Conservation (phyloP, 2,797 vertebrate species). For the Peromyscus eremicus region DNA sequence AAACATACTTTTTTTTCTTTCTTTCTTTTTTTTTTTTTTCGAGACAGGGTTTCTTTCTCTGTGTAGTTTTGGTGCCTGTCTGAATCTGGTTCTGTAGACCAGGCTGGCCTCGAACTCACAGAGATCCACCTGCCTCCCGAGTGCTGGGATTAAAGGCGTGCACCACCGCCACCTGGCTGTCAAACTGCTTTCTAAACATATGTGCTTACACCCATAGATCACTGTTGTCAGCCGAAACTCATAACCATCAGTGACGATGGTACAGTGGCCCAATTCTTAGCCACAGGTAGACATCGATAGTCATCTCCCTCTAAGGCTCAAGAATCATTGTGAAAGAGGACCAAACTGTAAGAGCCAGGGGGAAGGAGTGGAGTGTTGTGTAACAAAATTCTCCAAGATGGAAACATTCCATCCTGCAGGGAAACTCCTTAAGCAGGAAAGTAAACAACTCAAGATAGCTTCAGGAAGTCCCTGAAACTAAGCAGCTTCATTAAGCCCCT, state of each 20-base stretch:
- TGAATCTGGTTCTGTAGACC: too few species aligned
- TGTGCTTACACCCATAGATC: too few species aligned
- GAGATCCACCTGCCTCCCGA: too few species aligned
- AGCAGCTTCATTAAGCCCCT: neutral
- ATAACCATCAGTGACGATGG: neutral
- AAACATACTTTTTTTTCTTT: neutral
- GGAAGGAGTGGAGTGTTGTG: neutral
- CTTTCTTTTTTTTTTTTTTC: rapidly evolving
- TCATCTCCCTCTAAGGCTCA: neutral
- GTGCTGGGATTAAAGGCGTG: too few species aligned
- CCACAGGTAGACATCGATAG: neutral
- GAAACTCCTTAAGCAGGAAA: neutral
- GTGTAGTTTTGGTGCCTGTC: too few species aligned
- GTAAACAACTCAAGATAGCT: neutral
- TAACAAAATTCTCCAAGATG: neutral
- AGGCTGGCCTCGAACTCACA: too few species aligned
- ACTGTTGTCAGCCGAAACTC: neutral
- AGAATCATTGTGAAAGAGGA: neutral
- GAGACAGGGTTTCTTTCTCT: too few species aligned
- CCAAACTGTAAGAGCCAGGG: neutral
- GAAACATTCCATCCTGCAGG: too few species aligned
- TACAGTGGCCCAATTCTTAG: neutral
- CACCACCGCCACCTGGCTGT: neutral
- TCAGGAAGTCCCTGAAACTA: neutral
- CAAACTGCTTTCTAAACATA: neutral